Evolutionary conservation across 2,888 invertebrate genomes (phyloP).

Genomic region (Trachelus stipa): DNA sequence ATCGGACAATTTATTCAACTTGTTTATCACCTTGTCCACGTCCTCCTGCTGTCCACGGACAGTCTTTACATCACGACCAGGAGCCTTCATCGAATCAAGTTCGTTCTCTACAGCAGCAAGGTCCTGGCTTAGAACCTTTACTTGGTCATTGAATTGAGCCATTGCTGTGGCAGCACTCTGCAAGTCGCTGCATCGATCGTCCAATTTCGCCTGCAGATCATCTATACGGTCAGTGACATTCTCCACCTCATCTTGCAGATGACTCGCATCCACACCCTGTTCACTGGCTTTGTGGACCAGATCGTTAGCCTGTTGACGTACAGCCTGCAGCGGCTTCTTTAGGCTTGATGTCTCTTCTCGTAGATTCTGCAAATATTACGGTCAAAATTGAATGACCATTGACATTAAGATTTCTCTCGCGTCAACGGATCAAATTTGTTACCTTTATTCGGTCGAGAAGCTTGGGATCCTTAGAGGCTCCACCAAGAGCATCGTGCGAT

Average conservation of each 20-base stretch:
- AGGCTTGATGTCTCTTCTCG: constrained; percentile 85
- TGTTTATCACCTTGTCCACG: constrained; percentile 75
- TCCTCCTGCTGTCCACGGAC: constrained; percentile 88
- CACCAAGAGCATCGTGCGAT: constrained; percentile 78
- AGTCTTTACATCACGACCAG: constrained; percentile 88
- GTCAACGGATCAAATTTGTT: constrained; percentile 15
- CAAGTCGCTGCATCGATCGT: constrained; percentile 81
- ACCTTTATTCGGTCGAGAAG: constrained; percentile 86
- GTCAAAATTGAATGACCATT: neutral
- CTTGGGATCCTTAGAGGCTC: constrained; percentile 84
- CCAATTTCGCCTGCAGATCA: constrained; percentile 81
- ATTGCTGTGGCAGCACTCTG: constrained; percentile 90
- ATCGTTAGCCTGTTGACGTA: constrained; percentile 79
- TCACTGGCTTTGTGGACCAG: constrained; percentile 81
- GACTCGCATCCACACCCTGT: constrained; percentile 81
- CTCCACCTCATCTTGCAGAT: constrained; percentile 83
- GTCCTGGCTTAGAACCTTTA: constrained; percentile 82
- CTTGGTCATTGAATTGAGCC: constrained; percentile 88
- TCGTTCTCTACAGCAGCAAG: constrained; percentile 85
- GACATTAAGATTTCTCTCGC: neutral
- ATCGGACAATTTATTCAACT: constrained; percentile 76
- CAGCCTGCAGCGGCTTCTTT: constrained; percentile 77
- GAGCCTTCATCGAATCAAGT: constrained; percentile 85
- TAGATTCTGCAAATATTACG: constrained; percentile 67
- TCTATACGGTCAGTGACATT: constrained; percentile 81